Evolutionary conservation across 2,113 vertebrate genomes (phyloP).

Genomic region (Salminus brasiliensis): DNA sequence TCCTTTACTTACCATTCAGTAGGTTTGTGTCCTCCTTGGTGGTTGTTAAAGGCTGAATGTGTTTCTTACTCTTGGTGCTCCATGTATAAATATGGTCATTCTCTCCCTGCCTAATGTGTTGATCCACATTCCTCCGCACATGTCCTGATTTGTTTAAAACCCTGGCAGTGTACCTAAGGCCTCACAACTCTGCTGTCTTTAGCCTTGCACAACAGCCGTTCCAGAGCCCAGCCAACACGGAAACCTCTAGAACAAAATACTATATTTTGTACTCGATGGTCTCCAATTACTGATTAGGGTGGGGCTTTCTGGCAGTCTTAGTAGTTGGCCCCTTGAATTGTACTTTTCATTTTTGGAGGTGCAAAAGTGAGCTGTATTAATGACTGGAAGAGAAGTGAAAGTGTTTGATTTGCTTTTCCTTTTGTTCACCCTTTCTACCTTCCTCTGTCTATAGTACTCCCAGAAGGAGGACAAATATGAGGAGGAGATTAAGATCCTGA

Average conservation of each 20-base stretch:
- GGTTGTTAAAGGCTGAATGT: not conserved
- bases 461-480: conserved; percentile 99
- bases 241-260: not conserved
- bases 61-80: not conserved
- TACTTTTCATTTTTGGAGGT: too few species aligned
- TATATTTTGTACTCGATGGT: not conserved
- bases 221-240: not conserved
- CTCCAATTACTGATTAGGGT: not conserved
- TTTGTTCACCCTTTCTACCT: not conserved
- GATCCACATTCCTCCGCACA: conserved; percentile 51
- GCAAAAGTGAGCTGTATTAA: too few species aligned
- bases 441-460: conserved; percentile 82
- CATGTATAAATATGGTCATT: not conserved
- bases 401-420: not conserved
- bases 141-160: conserved; percentile 50
- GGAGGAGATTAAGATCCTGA: conserved; percentile 97
- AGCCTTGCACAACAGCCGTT: conserved; percentile 27
- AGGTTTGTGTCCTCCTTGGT: too few species aligned
- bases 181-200: not conserved
- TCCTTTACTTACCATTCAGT: too few species aligned
- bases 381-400: not conserved
- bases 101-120: not conserved
- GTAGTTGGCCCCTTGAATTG: too few species aligned
- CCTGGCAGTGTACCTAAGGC: not conserved
- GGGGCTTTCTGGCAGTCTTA: not conserved